Conservation (phyloP, 1,140 invertebrate genomes). For the Cyrtorhinus lividipennis region DNA sequence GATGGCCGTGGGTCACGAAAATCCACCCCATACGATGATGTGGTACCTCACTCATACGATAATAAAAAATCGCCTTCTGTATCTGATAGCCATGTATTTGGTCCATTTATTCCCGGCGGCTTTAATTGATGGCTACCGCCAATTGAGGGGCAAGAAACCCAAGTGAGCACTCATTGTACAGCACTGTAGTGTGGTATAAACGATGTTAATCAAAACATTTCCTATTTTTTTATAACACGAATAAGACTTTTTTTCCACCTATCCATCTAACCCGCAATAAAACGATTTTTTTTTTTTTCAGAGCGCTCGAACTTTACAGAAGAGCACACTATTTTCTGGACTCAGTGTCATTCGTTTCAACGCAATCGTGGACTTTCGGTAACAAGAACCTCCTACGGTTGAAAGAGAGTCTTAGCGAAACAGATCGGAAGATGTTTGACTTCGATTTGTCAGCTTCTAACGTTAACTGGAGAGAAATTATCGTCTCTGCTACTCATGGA, state of each 20-base stretch:
- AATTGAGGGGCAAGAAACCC: conserved; percentile 9
- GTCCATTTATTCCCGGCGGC: conserved; percentile 10
- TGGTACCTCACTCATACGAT: conserved; percentile 10
- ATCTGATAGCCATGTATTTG: background rate
- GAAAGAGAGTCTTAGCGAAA: conserved; percentile 38
- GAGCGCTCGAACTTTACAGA: conserved; percentile 54
- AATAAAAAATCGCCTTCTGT: background rate
- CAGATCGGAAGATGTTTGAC: conserved; percentile 48
- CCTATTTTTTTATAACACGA: too few species aligned
- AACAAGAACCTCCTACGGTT: conserved; percentile 50
- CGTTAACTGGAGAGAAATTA: conserved; percentile 35
- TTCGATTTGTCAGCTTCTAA: conserved; percentile 44
- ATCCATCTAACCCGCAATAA: too few species aligned
- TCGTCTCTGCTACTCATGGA: background rate
- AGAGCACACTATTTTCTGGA: conserved; percentile 55
- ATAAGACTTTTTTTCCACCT: too few species aligned
- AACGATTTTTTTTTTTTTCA: conserved; percentile 31
- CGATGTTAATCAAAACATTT: too few species aligned
- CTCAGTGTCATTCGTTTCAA: conserved; percentile 54
- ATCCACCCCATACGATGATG: background rate
- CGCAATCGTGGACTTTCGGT: conserved; percentile 51
- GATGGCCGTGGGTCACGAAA: background rate
- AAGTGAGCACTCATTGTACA: background rate
- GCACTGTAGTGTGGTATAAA: too few species aligned
- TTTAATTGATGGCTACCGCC: conserved; percentile 8